These are phyloP conservation scores for Coracopsis vasa DNA, from an alignment of 2,113 vertebrate genomes.

Conservation along the genomic window DNA sequence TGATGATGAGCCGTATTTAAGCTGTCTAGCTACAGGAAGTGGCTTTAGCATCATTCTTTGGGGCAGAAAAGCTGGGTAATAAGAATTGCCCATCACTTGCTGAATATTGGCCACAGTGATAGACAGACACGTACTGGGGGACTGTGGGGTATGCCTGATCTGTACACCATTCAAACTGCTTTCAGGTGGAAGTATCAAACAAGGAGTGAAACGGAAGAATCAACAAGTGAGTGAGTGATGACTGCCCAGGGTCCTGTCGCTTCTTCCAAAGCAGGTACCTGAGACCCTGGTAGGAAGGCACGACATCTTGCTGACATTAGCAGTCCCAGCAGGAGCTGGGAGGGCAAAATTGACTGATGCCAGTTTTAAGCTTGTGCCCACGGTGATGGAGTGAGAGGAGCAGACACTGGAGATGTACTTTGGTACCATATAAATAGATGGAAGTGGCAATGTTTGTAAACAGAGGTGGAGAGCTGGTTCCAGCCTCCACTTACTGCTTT, in stretches of 20 bases:
- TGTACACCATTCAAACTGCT: neutral
- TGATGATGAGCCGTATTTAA: neutral
- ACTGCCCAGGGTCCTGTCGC: neutral
- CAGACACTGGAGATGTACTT: neutral
- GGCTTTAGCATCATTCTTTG: neutral
- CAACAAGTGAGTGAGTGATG: neutral
- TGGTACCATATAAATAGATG: accelerated
- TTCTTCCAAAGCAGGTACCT: neutral
- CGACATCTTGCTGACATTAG: neutral
- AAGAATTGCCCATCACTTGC: neutral
- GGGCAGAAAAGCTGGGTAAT: neutral
- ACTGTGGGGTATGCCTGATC: neutral
- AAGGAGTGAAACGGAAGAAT: neutral
- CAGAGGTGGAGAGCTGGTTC: neutral
- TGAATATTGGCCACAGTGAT: neutral
- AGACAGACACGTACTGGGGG: neutral
- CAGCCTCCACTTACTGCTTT: neutral
- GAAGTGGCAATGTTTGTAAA: neutral
- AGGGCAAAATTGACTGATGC: neutral
- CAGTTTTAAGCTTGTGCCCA: neutral
- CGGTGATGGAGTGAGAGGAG: neutral
- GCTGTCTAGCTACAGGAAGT: neutral
- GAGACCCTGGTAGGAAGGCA: neutral
- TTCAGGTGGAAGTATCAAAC: neutral
- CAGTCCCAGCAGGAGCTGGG: neutral